Percentiles rank a stretch among this genome's conserved stretches.
Conservation (phyloP, 2,113 vertebrate species). For the Australoheros scitulus region DNA sequence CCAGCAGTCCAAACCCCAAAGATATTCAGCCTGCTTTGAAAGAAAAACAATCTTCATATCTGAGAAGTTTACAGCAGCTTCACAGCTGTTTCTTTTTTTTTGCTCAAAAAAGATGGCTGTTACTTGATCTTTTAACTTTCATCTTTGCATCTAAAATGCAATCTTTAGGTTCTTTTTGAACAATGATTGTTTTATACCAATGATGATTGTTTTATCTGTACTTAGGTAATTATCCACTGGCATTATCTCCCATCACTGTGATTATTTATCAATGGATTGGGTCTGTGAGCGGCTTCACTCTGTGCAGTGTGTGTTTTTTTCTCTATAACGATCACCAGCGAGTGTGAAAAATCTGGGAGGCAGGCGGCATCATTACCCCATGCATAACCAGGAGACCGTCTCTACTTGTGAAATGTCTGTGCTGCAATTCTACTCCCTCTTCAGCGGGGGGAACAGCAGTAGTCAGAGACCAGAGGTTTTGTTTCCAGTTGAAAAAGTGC, state of each 20-base stretch:
- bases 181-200: background rate
- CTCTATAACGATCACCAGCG: constrained; percentile 21
- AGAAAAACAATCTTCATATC: background rate
- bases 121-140: background rate
- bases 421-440: constrained; percentile 14
- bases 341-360: constrained; percentile 56
- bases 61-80: background rate
- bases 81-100: background rate
- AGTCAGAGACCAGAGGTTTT: background rate
- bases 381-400: constrained; percentile 28
- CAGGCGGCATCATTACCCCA: constrained; percentile 35
- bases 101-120: background rate
- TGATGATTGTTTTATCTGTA: background rate
- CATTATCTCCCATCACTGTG: background rate
- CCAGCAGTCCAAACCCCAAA: background rate
- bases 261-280: background rate
- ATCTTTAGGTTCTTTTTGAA: background rate
- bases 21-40: background rate
- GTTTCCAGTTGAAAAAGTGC: background rate
- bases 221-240: background rate
- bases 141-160: background rate
- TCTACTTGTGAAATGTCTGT: constrained; percentile 47
- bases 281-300: background rate
- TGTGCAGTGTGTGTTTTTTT: constrained; percentile 22
- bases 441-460: constrained; percentile 20